These are phyloP conservation scores for Ptychochromis oligacanthus DNA, from an alignment of 2,113 vertebrate species.

Conservation along the genomic window DNA sequence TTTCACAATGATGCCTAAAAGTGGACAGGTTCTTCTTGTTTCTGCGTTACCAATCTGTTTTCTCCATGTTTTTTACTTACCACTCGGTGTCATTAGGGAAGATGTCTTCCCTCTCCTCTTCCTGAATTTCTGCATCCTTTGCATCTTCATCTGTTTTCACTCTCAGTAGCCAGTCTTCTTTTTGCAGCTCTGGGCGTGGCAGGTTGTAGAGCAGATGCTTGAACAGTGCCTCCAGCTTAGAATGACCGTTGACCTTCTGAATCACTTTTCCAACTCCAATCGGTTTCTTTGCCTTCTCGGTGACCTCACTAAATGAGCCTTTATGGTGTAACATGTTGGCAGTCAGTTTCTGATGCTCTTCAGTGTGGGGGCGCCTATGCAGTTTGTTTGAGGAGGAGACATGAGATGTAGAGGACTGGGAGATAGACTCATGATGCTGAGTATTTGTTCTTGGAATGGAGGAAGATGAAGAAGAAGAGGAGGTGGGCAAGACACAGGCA, in stretches of 20 bases:
- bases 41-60: background rate
- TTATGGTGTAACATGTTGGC: background rate
- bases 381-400: conserved; percentile 51
- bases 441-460: conserved; percentile 22
- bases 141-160: conserved; percentile 68
- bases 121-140: conserved; percentile 56
- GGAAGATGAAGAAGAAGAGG: conserved; percentile 36
- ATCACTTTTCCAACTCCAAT: conserved; percentile 1
- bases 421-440: conserved; percentile 6
- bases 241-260: conserved; percentile 15
- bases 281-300: conserved; percentile 14
- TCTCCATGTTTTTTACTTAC: conserved; percentile 44
- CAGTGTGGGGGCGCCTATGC: background rate
- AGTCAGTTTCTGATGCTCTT: background rate
- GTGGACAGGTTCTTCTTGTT: background rate
- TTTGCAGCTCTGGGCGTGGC: conserved; percentile 63
- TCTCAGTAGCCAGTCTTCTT: conserved; percentile 83
- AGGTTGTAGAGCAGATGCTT: conserved; percentile 83
- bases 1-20: background rate
- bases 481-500: conserved; percentile 58
- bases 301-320: background rate
- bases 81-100: conserved; percentile 67
- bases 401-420: conserved; percentile 29
- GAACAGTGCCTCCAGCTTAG: conserved; percentile 80
- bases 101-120: conserved; percentile 36